phyloP scores from a whole-genome alignment of 2,888 invertebrate genomes.

The Prostheceraeus crozeri region DNA sequence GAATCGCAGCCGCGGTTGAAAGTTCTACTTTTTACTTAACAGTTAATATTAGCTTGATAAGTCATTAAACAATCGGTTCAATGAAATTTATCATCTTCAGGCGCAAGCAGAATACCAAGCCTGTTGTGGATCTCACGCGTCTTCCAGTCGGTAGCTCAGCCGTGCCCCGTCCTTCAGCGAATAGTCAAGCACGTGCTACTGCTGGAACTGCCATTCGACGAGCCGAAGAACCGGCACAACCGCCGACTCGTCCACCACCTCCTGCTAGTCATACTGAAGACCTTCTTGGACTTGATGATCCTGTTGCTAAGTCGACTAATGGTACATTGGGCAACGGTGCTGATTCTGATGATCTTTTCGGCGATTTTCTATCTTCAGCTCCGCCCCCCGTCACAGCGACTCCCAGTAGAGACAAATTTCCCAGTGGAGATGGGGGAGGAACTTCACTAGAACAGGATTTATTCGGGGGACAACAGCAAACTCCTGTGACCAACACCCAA shows the following conservation, averaged over 20 bases:
- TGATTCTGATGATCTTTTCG: slow-evolving; percentile 68
- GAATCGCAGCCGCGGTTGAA: too few relatives aligned
- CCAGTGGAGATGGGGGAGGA: too few relatives aligned
- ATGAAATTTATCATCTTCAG: too few relatives aligned
- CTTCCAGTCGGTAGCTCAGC: neutral
- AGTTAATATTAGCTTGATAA: too few relatives aligned
- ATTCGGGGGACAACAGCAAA: too few relatives aligned
- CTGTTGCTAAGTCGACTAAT: slow-evolving; percentile 14
- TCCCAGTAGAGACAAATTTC: too few relatives aligned
- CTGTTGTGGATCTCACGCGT: neutral
- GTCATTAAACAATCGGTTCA: too few relatives aligned
- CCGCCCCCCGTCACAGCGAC: too few relatives aligned
- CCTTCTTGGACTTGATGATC: slow-evolving; percentile 60
- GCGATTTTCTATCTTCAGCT: slow-evolving; percentile 69
- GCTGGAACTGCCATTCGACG: slow-evolving; percentile 20
- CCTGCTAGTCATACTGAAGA: slow-evolving; percentile 58
- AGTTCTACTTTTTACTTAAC: too few relatives aligned
- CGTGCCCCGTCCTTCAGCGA: neutral
- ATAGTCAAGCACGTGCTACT: neutral
- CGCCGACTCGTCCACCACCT: slow-evolving; percentile 44
- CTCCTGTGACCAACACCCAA: slow-evolving; percentile 39
- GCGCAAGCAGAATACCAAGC: neutral
- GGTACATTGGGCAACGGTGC: slow-evolving; percentile 43
- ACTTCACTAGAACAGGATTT: too few relatives aligned
- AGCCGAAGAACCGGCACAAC: slow-evolving; percentile 47